phyloP scores from a whole-genome alignment of 2,113 vertebrate species.

The Malaclemys terrapin region DNA sequence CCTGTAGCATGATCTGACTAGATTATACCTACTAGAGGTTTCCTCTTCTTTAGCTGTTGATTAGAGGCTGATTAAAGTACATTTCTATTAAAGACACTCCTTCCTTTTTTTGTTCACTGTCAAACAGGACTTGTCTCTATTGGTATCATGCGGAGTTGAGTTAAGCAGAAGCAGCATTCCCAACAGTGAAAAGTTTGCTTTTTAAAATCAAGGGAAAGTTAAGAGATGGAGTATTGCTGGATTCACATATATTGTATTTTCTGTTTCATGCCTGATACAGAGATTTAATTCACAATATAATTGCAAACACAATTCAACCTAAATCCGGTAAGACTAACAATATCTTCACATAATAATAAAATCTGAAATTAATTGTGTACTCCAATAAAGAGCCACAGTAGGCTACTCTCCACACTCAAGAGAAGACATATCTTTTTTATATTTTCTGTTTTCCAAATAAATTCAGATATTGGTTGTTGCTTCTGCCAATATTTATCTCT shows the following conservation, averaged over 20 bases:
- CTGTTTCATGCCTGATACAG: not conserved
- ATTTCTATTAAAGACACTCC: not conserved
- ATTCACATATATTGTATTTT: not conserved
- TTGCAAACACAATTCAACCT: not conserved
- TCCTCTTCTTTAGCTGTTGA: not conserved
- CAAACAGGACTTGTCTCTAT: not conserved
- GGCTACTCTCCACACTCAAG: not conserved
- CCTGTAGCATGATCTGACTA: not conserved
- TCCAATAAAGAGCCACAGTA: not conserved
- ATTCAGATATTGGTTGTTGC: not conserved
- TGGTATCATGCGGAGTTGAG: not conserved
- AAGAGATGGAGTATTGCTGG: not conserved
- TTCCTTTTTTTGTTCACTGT: not conserved
- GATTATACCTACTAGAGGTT: not conserved
- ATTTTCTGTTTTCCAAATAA: not conserved
- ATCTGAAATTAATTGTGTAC: not conserved
- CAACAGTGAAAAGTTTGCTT: not conserved
- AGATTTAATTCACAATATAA: not conserved
- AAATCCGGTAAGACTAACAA: not conserved
- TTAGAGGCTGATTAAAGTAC: not conserved
- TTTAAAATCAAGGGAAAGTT: not conserved
- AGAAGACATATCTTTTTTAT: not conserved
- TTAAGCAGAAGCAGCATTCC: not conserved
- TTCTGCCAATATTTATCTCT: not conserved
- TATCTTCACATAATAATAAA: not conserved